Base-by-base conservation (phyloP, 2,113 vertebrate genomes). In the Tursiops truncatus region DNA sequence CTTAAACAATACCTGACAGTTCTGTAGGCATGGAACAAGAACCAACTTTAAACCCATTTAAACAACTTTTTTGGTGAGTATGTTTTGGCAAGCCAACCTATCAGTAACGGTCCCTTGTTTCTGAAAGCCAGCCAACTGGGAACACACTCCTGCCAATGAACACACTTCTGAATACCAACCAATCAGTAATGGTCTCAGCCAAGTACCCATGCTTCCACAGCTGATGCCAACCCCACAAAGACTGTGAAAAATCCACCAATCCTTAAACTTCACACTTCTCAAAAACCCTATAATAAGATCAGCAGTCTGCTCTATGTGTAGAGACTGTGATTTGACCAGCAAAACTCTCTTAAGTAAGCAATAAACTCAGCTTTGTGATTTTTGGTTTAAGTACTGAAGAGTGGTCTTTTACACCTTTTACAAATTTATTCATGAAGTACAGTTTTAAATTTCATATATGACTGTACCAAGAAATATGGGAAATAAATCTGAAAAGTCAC, bases 181-280 rank as follows among this genome's bases (percentile, higher is more conserved):
- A 74, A 47, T 81, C 47, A 68, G 5, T 60, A 91, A 91, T 47
- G 65, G 21, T 76, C 60, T 96, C 47, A 81, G 17, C 13, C 58
- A 87, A n/a, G 36, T 67, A 81, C 53, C 38, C 33, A 83, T 47
- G 33, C 15, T 96, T 82, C 83, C 47, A 92, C 21, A n/a, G n/a
- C 13, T 80, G n/a, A 95, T 85, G 71, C 58, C 65, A 82, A 92
- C n/a, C 50, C 38, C 18, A 83, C 28, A 28, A 81, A 6, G 23
- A 21, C 60, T 91, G 11, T 67, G 47, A 70, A 79, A 93, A 87
- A 86, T 71, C 13, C 41, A 89, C 18, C 36, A 79, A 80, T 80
- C 25, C 38, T 71, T 91, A 71, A 96, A 81, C 63, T 85, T 79
- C n/a, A 90, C 18, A 65, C 10, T 91, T 94, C 38, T 81, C 81